Evolutionary conservation across 2,797 vertebrate genomes (phyloP), one percentile per base, ranked within the genome.

Genomic region (Sebastes hopkinsi): DNA sequence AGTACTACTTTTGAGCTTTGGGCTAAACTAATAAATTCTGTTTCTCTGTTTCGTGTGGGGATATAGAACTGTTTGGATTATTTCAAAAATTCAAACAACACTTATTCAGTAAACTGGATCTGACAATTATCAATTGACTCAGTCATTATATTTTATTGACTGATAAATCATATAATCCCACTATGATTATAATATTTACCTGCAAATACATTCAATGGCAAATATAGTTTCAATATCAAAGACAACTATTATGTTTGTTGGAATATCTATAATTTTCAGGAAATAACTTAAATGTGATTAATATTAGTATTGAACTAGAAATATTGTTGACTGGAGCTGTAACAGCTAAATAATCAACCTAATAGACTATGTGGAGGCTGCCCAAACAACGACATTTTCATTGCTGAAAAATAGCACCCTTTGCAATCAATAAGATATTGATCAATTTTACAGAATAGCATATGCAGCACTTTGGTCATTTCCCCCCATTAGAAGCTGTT

Each of bases 381-480:
- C 22, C 6, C 7, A 50, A 77, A 29, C 20, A 60, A 73, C 34
- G 25, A 61, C 7, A 25, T 8, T 38, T 13, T 23, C 67, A 18
- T 18, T 78, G 20, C 13, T 80, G 30, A 54, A 69, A 56, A 77
- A 54, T 12, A 36, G 8, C 36, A 60, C n/a, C 46, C 13, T 38
- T 59, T 86, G 70, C 22, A 74, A 55, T 82, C 67, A 86, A 60
- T 84, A 56, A 52, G 6, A 27, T 78, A 87, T 80, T 60, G 70
- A 78, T 81, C 42, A 67, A 10, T 82, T 71, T 61, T 2, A 79
- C 18, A 76, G 64, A 58, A 58, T 13, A 59, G 23, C 34, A 12
- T 34, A 34, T 36, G 32, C 50, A 34, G 54, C 38, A 34, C 0
- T 71, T 25, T 34, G 25, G 34, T 36, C 5, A 59, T 69, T 64